A percentile compares a stretch with the other conserved stretches of the same genome.
Evolutionary conservation across 2,113 vertebrate genomes (phyloP).

Genomic region (Maccullochella peelii): DNA sequence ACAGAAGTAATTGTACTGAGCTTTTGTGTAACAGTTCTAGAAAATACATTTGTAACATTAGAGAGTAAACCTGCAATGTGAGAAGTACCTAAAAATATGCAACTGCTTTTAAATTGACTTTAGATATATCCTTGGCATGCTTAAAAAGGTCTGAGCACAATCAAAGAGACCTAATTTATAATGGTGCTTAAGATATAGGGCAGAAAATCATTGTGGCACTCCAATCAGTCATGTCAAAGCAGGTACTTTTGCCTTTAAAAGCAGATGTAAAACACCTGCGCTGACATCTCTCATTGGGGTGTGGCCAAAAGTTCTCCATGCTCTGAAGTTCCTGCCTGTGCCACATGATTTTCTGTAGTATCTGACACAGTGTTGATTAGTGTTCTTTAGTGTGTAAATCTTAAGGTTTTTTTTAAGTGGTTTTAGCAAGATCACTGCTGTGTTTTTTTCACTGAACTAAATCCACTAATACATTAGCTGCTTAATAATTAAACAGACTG

Average conservation of each 20-base stretch:
- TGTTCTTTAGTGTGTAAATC: neutral
- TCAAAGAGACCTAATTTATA: neutral
- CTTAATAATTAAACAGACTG: too few species aligned
- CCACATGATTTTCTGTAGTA: neutral
- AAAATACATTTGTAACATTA: neutral
- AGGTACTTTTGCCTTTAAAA: slow-evolving; percentile 14
- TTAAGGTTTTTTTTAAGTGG: neutral
- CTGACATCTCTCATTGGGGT: neutral
- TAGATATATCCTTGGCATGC: neutral
- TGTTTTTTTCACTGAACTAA: neutral
- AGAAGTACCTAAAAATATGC: neutral
- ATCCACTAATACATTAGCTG: neutral
- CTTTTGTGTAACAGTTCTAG: too few species aligned
- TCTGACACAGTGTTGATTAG: neutral
- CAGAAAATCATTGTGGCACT: slow-evolving; percentile 37
- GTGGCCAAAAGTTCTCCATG: neutral
- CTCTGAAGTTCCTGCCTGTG: neutral
- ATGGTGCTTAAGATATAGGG: neutral
- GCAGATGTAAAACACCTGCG: slow-evolving; percentile 51
- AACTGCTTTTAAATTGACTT: neutral
- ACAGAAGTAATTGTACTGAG: neutral
- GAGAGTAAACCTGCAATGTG: neutral
- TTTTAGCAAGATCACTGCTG: neutral
- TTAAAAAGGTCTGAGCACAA: neutral
- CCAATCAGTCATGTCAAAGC: slow-evolving; percentile 16